A percentile compares a stretch with the other conserved stretches of the same genome.
Evolutionary conservation across 2,113 vertebrate species (phyloP).

Genomic region (Marmota flaviventris): DNA sequence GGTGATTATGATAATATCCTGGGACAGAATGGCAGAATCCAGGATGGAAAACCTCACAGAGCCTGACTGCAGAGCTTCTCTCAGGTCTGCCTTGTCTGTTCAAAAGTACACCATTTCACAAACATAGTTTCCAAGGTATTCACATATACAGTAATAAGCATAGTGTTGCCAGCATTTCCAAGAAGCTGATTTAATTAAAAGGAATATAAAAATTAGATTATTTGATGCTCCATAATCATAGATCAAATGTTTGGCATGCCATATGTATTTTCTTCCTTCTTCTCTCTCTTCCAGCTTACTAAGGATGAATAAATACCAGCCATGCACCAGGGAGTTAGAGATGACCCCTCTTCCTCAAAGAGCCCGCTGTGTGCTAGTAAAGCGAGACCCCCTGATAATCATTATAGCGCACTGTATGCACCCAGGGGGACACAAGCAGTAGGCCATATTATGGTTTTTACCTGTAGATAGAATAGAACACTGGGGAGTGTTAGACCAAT

Average conservation of each 20-base stretch:
- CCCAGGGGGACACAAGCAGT: rapidly evolving
- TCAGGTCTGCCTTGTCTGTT: not conserved
- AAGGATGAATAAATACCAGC: not conserved
- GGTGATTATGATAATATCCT: not conserved
- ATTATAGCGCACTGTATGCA: too few relatives aligned
- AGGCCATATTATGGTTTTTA: not conserved
- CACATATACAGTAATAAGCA: not conserved
- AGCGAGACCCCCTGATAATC: not conserved
- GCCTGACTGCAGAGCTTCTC: not conserved
- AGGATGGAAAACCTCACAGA: not conserved
- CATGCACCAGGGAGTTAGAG: not conserved
- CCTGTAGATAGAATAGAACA: not conserved
- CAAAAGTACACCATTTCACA: not conserved
- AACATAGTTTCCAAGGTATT: not conserved
- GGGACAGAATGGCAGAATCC: not conserved
- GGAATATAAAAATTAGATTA: not conserved
- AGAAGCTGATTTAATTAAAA: slow-evolving; percentile 11
- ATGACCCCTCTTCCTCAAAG: not conserved
- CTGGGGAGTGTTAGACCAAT: not conserved
- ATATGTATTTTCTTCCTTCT: not conserved
- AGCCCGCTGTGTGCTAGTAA: not conserved
- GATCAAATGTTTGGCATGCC: not conserved
- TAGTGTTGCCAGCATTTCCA: not conserved
- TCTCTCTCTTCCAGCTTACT: not conserved
- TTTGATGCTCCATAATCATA: not conserved